Evolutionary conservation across 2,888 invertebrate genomes (phyloP).

Genomic region (Asteroscopus sphinx): DNA sequence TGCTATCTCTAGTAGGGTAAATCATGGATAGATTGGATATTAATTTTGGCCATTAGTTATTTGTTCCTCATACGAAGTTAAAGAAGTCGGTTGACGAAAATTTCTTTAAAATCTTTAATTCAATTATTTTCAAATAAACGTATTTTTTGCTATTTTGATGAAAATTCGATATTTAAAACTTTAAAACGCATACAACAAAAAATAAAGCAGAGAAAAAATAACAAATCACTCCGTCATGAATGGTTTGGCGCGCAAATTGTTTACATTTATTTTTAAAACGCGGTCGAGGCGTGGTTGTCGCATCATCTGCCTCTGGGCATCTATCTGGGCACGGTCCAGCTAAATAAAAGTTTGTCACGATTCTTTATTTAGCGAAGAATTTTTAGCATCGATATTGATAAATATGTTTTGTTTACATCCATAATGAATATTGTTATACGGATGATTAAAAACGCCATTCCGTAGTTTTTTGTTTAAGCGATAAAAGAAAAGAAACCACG

Average conservation of each 20-base stretch:
- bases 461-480: not conserved
- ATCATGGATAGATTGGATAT: too few species aligned
- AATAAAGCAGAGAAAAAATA: conserved; percentile 26
- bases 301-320: conserved; percentile 25
- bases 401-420: conserved; percentile 28
- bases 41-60: too few species aligned
- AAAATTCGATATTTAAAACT: not conserved
- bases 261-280: conserved; percentile 76
- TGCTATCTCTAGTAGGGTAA: too few species aligned
- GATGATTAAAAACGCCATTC: not conserved
- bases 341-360: conserved; percentile 1
- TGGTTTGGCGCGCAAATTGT: conserved; percentile 74
- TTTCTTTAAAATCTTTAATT: too few species aligned
- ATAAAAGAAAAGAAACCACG: not conserved
- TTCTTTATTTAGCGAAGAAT: not conserved
- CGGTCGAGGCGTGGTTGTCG: conserved; percentile 61
- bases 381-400: conserved; percentile 12
- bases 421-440: not conserved
- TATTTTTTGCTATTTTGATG: too few species aligned
- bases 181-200: conserved; percentile 12
- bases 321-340: conserved; percentile 34
- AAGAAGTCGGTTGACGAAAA: too few species aligned
- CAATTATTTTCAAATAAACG: too few species aligned
- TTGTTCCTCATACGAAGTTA: too few species aligned
- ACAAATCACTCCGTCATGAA: conserved; percentile 69